phyloP scores from a whole-genome alignment of 2,797 vertebrate genomes.

The Chiloscyllium punctatum region DNA sequence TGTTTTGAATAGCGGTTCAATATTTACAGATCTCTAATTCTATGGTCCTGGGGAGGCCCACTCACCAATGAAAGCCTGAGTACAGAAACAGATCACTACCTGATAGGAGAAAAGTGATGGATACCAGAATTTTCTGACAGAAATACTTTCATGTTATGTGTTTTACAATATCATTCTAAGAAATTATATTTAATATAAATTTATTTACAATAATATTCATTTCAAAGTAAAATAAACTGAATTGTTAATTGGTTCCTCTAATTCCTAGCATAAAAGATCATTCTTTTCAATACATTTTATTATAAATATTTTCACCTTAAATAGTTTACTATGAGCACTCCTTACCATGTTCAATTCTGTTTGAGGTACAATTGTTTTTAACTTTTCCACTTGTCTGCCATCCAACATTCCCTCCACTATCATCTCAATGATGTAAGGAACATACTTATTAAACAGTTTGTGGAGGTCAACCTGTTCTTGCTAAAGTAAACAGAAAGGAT shows the following conservation, averaged over 20 bases:
- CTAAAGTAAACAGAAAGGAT: conserved; percentile 43
- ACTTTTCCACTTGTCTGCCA: conserved; percentile 69
- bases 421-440: conserved; percentile 74
- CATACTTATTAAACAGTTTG: conserved; percentile 82
- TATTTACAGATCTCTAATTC: too few species aligned
- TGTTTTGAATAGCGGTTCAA: too few species aligned
- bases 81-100: neutral
- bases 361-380: conserved; percentile 84
- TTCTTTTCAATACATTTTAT: neutral
- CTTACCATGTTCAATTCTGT: conserved; percentile 93
- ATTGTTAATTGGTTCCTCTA: neutral
- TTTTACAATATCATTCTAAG: neutral
- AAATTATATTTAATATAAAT: neutral
- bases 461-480: conserved; percentile 64
- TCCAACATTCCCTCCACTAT: conserved; percentile 80
- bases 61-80: neutral
- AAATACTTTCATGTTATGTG: neutral
- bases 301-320: neutral
- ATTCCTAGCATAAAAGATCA: neutral
- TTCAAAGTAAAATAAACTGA: neutral
- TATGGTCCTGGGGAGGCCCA: neutral
- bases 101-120: neutral
- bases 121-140: neutral
- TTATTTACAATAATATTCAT: neutral
- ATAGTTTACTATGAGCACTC: neutral